phyloP scores from a whole-genome alignment of 2,888 invertebrate species.

The Apamea monoglypha region DNA sequence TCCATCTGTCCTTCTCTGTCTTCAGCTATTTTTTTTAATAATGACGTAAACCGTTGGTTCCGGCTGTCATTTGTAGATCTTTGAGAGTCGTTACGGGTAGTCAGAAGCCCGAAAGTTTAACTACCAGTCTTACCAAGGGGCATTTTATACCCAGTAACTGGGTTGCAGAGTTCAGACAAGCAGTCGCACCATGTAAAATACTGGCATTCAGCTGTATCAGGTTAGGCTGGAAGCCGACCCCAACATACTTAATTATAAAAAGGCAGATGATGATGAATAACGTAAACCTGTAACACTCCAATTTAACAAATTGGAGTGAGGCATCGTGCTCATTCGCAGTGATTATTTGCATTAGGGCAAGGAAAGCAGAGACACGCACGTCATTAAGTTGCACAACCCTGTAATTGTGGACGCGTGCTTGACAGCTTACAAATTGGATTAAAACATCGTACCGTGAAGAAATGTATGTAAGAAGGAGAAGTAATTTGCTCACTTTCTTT shows the following conservation, averaged over 20 bases:
- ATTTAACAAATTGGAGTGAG: conserved; percentile 12
- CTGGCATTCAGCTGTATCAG: background rate
- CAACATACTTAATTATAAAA: background rate
- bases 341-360: conserved; percentile 29
- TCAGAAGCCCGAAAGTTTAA: background rate
- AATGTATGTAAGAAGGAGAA: background rate
- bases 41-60: background rate
- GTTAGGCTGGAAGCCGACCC: background rate
- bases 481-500: background rate
- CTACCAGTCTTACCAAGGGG: background rate
- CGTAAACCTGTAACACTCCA: background rate
- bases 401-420: background rate
- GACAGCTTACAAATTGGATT: conserved; percentile 10
- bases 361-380: background rate
- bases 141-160: background rate
- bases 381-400: conserved; percentile 6
- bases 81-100: background rate
- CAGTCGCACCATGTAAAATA: background rate
- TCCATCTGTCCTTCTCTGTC: background rate
- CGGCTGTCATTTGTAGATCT: background rate
- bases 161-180: background rate
- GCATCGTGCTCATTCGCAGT: background rate
- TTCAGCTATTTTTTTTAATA: background rate
- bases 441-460: background rate
- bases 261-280: background rate